Percentiles rank a stretch among this genome's conserved stretches.
phyloP scores from a whole-genome alignment of 2,797 vertebrate genomes.

The Ambastaia sidthimunki region DNA sequence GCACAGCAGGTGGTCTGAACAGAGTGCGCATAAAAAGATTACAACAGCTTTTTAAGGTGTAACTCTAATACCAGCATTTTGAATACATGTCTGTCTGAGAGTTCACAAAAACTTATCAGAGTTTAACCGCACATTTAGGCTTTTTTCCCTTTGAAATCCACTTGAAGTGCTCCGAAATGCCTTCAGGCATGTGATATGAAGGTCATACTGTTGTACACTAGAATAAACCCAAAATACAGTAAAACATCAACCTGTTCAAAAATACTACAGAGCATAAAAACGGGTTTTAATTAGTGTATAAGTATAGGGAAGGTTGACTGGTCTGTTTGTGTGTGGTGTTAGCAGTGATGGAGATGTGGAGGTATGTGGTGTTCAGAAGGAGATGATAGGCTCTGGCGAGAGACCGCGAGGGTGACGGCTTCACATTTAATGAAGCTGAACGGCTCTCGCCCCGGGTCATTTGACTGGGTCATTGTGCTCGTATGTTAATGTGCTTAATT shows the following conservation, averaged over 20 bases:
- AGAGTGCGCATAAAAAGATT: too few species aligned
- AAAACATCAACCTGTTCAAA: neutral
- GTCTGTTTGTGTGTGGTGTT: neutral
- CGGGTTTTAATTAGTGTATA: neutral
- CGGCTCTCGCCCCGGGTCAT: conserved; percentile 82
- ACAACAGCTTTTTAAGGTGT: neutral
- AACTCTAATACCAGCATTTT: neutral
- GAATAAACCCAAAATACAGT: neutral
- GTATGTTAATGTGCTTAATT: conserved; percentile 85
- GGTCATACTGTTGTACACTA: conserved; percentile 10
- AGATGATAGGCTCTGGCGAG: conserved; percentile 27
- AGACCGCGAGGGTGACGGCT: conserved; percentile 73
- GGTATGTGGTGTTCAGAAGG: conserved; percentile 74
- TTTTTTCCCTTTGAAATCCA: conserved; percentile 27
- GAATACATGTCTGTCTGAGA: conserved; percentile 21
- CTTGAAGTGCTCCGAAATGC: conserved; percentile 23
- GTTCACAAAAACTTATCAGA: conserved; percentile 22
- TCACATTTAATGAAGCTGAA: conserved; percentile 83
- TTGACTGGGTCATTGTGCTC: conserved; percentile 63
- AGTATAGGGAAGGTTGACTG: neutral
- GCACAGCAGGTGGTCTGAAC: neutral
- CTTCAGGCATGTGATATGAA: conserved; percentile 34
- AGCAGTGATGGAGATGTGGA: conserved; percentile 14
- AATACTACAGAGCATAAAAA: neutral
- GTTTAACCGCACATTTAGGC: conserved; percentile 21